Percentiles rank a stretch among this genome's conserved stretches.
These are phyloP conservation scores for Alces alces DNA, from an alignment of 2,113 vertebrate species.

Conservation along the genomic window DNA sequence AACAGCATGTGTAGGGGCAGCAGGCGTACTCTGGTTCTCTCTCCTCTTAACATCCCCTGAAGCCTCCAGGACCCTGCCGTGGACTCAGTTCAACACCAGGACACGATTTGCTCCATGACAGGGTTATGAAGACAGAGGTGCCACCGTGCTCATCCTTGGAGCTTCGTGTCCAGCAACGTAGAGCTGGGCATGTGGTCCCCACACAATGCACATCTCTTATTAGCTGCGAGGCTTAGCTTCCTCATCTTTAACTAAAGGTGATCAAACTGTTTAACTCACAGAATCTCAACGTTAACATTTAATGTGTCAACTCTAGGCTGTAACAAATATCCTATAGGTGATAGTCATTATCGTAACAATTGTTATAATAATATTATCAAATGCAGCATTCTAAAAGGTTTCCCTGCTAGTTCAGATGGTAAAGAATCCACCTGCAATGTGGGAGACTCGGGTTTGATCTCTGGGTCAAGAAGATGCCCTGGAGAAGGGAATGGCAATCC, in stretches of 20 bases:
- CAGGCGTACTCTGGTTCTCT: accelerated
- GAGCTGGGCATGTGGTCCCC: not conserved
- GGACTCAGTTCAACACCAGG: not conserved
- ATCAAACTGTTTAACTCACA: not conserved
- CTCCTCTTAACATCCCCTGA: not conserved
- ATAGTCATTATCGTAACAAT: not conserved
- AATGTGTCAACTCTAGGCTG: not conserved
- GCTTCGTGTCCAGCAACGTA: accelerated
- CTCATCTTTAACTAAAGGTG: not conserved
- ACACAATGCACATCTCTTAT: not conserved
- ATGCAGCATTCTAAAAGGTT: not conserved
- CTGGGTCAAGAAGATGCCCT: not conserved
- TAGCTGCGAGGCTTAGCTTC: not conserved
- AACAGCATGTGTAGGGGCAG: not conserved
- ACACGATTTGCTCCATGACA: not conserved
- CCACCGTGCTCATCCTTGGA: too few species aligned
- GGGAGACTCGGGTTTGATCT: not conserved
- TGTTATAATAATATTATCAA: not conserved
- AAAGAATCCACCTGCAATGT: not conserved
- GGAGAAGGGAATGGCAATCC: not conserved
- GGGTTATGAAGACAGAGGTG: not conserved
- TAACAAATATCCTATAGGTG: not conserved
- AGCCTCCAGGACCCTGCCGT: not conserved
- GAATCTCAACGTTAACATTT: not conserved
- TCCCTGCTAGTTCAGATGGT: not conserved